Conservation (phyloP, 2,888 invertebrate genomes). For the Drosophila siamana region DNA sequence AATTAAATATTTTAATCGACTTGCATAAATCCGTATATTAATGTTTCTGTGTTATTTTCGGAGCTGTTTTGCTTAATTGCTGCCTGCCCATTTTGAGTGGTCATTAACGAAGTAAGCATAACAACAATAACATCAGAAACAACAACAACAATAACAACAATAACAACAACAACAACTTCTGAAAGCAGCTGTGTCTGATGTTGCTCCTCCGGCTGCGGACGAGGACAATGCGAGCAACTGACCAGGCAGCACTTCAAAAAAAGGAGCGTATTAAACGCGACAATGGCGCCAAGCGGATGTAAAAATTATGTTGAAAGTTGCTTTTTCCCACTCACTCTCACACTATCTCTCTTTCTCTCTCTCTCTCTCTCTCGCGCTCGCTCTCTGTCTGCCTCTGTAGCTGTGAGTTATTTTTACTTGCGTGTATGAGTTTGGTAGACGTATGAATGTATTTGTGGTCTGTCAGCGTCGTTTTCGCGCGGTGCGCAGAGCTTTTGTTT, state of each 20-base stretch:
- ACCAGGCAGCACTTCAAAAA: conserved; percentile 35
- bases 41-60: conserved; percentile 5
- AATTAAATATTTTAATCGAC: conserved; percentile 3
- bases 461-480: conserved; percentile 37
- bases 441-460: conserved; percentile 37
- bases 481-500: conserved; percentile 61
- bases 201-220: conserved; percentile 12
- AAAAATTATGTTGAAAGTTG: conserved; percentile 73
- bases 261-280: conserved; percentile 59
- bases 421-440: conserved; percentile 22
- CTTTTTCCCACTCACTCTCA: conserved; percentile 8
- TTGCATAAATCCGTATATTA: conserved; percentile 12
- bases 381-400: conserved; percentile 6
- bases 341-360: conserved; percentile 9
- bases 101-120: conserved; percentile 47
- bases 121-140: conserved; percentile 9
- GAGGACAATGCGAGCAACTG: conserved; percentile 34
- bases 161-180: conserved; percentile 15
- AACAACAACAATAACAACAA: conserved; percentile 13
- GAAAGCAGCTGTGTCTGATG: conserved; percentile 22
- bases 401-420: conserved; percentile 6
- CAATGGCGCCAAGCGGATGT: conserved; percentile 74
- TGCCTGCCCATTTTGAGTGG: conserved; percentile 38
- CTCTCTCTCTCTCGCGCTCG: no score
- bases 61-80: conserved; percentile 56